A percentile compares a stretch with the other conserved stretches of the same genome.
Evolutionary conservation across 2,888 invertebrate species (phyloP).

Genomic region (Ferdinandea cuprea): DNA sequence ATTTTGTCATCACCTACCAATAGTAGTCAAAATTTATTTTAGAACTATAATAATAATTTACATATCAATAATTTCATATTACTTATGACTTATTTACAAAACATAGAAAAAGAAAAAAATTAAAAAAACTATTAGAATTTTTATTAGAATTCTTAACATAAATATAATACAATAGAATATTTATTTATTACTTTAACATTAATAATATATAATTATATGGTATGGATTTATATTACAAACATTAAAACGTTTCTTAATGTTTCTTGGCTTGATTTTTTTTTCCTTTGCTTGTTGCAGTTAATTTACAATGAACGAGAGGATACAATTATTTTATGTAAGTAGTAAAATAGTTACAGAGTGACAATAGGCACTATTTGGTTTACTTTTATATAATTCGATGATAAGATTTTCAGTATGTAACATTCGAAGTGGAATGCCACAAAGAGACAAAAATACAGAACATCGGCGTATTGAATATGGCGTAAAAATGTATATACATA

Average conservation of each 20-base stretch:
- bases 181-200: slow-evolving; percentile 7
- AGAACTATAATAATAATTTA: slow-evolving; percentile 47
- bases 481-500: slow-evolving; percentile 29
- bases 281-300: slow-evolving; percentile 6
- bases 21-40: slow-evolving; percentile 43
- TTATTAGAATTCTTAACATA: background rate
- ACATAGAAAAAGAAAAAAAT: slow-evolving; percentile 15
- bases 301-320: slow-evolving; percentile 20
- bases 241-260: slow-evolving; percentile 4
- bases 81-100: slow-evolving; percentile 49
- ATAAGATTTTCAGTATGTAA: slow-evolving; percentile 24
- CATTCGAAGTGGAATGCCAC: slow-evolving; percentile 9
- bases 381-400: slow-evolving; percentile 30
- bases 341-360: slow-evolving; percentile 55
- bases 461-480: slow-evolving; percentile 23
- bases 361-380: slow-evolving; percentile 66
- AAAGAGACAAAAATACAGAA: slow-evolving; percentile 14
- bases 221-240: background rate
- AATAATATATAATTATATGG: slow-evolving; percentile 16
- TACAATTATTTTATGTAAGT: slow-evolving; percentile 23
- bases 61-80: slow-evolving; percentile 36
- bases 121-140: too few species aligned
- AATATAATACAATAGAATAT: slow-evolving; percentile 42
- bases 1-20: slow-evolving; percentile 56
- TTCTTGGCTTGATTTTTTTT: slow-evolving; percentile 3